Conservation (phyloP, 2,888 invertebrate genomes). For the Dryomyza anilis region DNA sequence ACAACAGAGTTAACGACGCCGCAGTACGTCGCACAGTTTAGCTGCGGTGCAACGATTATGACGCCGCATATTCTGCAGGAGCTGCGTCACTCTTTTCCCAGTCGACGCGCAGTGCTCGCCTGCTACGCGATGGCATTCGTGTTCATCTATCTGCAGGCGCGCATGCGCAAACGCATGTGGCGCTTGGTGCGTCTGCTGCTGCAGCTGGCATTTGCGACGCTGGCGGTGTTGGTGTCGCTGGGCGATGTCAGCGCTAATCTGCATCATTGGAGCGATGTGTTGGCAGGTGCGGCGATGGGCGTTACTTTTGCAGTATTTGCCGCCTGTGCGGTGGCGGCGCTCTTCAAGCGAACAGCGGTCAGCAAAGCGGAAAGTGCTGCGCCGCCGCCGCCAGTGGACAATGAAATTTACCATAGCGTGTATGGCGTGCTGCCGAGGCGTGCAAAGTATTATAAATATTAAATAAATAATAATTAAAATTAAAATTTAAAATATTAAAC, state of each 20-base stretch:
- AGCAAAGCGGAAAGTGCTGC: neutral
- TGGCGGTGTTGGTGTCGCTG: slow-evolving; percentile 40
- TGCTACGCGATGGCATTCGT: slow-evolving; percentile 51
- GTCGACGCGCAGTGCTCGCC: slow-evolving; percentile 40
- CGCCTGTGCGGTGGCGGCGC: slow-evolving; percentile 40
- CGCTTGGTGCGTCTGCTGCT: slow-evolving; percentile 41
- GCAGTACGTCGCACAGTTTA: slow-evolving; percentile 40
- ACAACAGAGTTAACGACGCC: slow-evolving; percentile 3
- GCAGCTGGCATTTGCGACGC: slow-evolving; percentile 38
- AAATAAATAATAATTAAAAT: neutral
- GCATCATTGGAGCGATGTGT: slow-evolving; percentile 46
- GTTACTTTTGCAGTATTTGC: slow-evolving; percentile 39
- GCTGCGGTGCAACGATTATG: slow-evolving; percentile 45
- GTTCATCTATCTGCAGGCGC: slow-evolving; percentile 46
- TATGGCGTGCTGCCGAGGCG: slow-evolving; percentile 3
- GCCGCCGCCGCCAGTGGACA: neutral
- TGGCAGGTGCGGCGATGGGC: slow-evolving; percentile 43
- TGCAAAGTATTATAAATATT: neutral
- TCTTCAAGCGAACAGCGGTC: slow-evolving; percentile 34
- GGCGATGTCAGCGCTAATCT: slow-evolving; percentile 46
- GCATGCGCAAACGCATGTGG: slow-evolving; percentile 43
- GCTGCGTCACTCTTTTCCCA: slow-evolving; percentile 50
- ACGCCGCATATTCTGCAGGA: slow-evolving; percentile 33
- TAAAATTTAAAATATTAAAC: too few species aligned
- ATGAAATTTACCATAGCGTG: neutral